Evolutionary conservation across 2,113 vertebrate genomes (phyloP), one percentile per base, ranked within the genome.

Genomic region (Echinops telfairi): DNA sequence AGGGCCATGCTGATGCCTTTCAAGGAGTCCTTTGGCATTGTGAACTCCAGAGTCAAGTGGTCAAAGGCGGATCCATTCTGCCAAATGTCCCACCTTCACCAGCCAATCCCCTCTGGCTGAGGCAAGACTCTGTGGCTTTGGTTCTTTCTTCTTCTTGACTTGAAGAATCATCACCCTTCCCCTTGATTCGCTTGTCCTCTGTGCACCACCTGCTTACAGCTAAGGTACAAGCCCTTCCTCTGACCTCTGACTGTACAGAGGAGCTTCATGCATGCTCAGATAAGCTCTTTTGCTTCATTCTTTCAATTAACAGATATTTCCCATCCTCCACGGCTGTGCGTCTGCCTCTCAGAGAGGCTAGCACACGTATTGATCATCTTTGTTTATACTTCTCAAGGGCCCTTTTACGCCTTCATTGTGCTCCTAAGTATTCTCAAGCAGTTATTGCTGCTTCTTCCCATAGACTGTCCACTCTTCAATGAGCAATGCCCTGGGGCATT

Each of bases 231-330:
- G 16, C 58, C 15, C 3, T 43, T 62, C 12, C 20, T 15, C 40
- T 77, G 77, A 22, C 77, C 57, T 1, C 0, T 8, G 27, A 29
- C 29, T 20, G 3, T 7, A 58, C 70, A 29, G 6, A 68, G 57
- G n/a, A 79, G 36, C n/a, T 85, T 62, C n/a, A 0, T 1, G 47
- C 3, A 0, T 23, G 14, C 53, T n/a, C 20, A 58, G 43, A 20
- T 11, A 53, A 25, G 16, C 38, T 27, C 62, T 33, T 62, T 66
- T 5, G 40, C 17, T 8, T n/a, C 27, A 6, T 58, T 79, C 3
- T 86, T 79, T 70, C 70, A 64, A 33, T 43, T 31, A 36, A 40
- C 20, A 19, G 75, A 20, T 70, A 25, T 31, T 89, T 43, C 64
- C 86, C 38, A 27, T 36, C 31, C 73, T 38, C 0, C 6, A 53